Base-by-base conservation (phyloP, 2,888 invertebrate genomes). In the Danaus chrysippus region DNA sequence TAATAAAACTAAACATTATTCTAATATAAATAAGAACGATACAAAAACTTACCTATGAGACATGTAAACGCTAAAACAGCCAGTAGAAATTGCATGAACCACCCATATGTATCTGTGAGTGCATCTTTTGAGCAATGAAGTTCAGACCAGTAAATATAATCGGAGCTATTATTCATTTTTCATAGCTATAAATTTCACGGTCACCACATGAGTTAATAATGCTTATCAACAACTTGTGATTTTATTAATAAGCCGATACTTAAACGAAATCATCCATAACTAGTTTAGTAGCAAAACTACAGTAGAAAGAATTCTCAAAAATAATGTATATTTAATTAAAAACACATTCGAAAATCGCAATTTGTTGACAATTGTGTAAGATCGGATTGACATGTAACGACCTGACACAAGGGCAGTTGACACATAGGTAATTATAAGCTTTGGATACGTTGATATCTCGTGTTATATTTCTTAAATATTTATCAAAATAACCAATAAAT, bases 1-100 rank as follows among this genome's bases (percentile, higher is more conserved):
- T 34, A 34, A 34, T 34, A 34, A 34, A 34, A 34, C 3, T 34
- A 34, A 34, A 34, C 8, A 34, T 34, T 34, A 34, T 34, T 5
- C 6, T 8, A 34, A 34, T 34, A 34, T 34, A 34, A 3, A 34
- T 34, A 34, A 34, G 0, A 34, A 34, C 23, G 6, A 34, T 56
- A 46, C 19, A 44, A 58, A 49, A 56, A 65, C 92, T 92, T 91
- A 94, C 95, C 93, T 75, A 95, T 93, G 69, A 95, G 83, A 76
- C 94, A 94, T 57, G 94, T 94, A 82, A 95, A 95, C 23, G 95
- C 95, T 72, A 95, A 84, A 67, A 93, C 91, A 17, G 95, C 95
- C 68, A 95, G 78, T 62, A 95, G 82, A 64, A 93, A 93, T 81
- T 95, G 95, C 78, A 95, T 88, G 78, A 94, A 93, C 95, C 94